Evolutionary conservation across 2,797 vertebrate species (phyloP), one percentile per base, ranked within the genome.

Genomic region (Cyprinella venusta): DNA sequence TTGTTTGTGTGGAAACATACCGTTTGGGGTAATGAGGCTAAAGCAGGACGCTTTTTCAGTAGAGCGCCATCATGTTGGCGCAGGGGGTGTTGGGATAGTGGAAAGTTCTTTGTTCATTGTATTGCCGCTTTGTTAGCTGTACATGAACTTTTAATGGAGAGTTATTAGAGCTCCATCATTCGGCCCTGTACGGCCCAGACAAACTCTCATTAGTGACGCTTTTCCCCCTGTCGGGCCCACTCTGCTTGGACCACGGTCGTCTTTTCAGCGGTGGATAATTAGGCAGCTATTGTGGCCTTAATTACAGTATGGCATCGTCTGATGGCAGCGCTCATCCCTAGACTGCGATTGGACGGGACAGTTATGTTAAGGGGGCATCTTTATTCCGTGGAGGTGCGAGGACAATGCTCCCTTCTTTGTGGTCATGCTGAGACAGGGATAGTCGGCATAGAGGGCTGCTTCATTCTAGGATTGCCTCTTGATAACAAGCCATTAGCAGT

Each of bases 281-380:
- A 92, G 94, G 93, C 85, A 93, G 92, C 91, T 94, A 91, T 94
- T 94, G 92, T 94, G 92, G 90, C 86, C 77, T 87, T 93, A 93
- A 94, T 94, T 93, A 90, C 90, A 86, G 84, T 85, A 86, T 88
- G 89, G 91, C 91, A 88, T 84, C 68, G 89, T 85, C 88, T 88
- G 87, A 87, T 88, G 87, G 80, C 89, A 87, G 86, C 84, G 90
- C 79, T 88, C 85, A 12, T 90, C 81, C 83, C 84, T 78, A 68
- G 86, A 67, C 5, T 86, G 89, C 88, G 84, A 89, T 89, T 86
- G 89, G 88, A 86, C n/a, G 71, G 88, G 89, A 89, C 89, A 83
- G 90, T 89, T 92, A 90, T 91, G 90, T 92, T 92, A 91, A 86
- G 72, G 61, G 90, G 74, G 86, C 92, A 90, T 95, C 88, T 91